These are phyloP conservation scores for Zootoca vivipara DNA, from an alignment of 2,113 vertebrate species.

Conservation along the genomic window DNA sequence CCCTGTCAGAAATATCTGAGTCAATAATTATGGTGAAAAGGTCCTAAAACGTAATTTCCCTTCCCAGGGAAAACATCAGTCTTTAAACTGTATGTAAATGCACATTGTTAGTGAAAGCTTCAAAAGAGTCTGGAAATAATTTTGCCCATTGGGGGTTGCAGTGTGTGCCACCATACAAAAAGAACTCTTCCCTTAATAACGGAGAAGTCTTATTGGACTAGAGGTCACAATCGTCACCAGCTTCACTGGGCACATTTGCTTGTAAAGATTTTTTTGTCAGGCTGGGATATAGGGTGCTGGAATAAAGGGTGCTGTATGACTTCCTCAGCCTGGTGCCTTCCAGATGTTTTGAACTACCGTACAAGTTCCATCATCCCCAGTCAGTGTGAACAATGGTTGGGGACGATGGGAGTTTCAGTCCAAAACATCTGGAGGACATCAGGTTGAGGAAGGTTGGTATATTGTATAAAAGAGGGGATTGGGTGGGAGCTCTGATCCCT, in stretches of 20 bases:
- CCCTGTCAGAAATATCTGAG: background rate
- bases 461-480: background rate
- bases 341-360: background rate
- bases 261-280: background rate
- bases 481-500: background rate
- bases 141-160: background rate
- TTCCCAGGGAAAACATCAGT: background rate
- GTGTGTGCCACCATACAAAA: background rate
- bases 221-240: background rate
- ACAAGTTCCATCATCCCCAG: background rate
- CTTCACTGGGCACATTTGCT: background rate
- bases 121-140: constrained; percentile 6
- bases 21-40: constrained; percentile 2
- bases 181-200: background rate
- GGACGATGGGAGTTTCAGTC: no score
- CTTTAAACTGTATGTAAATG: background rate
- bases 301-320: background rate
- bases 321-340: no score
- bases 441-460: background rate
- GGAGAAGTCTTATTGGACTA: background rate
- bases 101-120: background rate
- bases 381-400: background rate
- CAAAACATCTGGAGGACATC: no score
- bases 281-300: background rate
- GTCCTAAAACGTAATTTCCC: constrained; percentile 1